Evolutionary conservation across 2,888 invertebrate genomes (phyloP).

Genomic region (Ennomos quercinarius): DNA sequence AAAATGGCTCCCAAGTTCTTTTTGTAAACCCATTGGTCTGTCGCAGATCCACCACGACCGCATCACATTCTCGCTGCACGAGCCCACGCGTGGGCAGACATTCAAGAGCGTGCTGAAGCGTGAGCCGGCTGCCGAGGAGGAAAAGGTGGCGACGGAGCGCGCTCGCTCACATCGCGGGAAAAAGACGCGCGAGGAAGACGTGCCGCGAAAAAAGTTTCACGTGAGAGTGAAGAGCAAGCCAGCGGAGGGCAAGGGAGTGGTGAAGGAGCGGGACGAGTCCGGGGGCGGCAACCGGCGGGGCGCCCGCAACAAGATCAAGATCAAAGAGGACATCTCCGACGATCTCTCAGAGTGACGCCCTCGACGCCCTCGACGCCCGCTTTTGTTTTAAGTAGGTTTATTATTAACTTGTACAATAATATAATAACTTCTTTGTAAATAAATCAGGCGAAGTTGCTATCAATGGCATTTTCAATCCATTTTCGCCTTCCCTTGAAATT

Average conservation of each 20-base stretch:
- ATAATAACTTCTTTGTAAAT: neutral
- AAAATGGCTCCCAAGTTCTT: neutral
- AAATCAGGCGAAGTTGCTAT: too few relatives aligned
- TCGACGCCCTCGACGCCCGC: neutral
- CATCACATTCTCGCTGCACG: constrained; percentile 77
- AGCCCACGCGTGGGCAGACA: constrained; percentile 75
- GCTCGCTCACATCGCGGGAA: constrained; percentile 49
- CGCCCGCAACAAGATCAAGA: constrained; percentile 69
- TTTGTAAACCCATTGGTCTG: neutral
- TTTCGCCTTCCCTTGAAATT: too few relatives aligned
- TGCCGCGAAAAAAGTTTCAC: constrained; percentile 56
- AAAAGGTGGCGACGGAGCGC: constrained; percentile 43
- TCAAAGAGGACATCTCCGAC: constrained; percentile 72
- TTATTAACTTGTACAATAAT: neutral
- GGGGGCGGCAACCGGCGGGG: constrained; percentile 53
- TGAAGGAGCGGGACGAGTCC: constrained; percentile 69
- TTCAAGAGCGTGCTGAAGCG: constrained; percentile 77
- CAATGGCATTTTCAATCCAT: too few relatives aligned
- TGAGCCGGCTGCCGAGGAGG: constrained; percentile 56
- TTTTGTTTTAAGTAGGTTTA: neutral
- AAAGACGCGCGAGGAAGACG: constrained; percentile 52
- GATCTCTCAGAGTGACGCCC: constrained; percentile 70
- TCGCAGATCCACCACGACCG: constrained; percentile 76
- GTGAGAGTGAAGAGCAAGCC: constrained; percentile 52
- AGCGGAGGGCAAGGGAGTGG: constrained; percentile 64